phyloP scores from a whole-genome alignment of 1,140 invertebrate genomes.

The Cepaea nemoralis region DNA sequence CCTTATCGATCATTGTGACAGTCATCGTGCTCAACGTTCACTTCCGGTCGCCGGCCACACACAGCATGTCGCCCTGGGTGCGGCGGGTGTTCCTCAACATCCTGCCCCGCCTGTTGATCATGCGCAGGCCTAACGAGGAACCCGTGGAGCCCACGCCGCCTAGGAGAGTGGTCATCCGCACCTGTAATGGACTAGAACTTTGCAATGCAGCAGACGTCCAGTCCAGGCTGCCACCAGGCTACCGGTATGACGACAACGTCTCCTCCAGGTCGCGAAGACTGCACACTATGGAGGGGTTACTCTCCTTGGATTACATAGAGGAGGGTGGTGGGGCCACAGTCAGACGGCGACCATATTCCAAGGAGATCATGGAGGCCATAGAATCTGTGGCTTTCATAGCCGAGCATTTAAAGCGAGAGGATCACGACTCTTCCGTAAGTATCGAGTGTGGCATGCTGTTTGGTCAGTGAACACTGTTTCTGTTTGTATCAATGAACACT shows the following conservation, averaged over 20 bases:
- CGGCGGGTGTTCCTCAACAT: constrained; percentile 91
- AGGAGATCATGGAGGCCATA: constrained; percentile 89
- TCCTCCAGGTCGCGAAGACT: background rate
- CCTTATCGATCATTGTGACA: constrained; percentile 97
- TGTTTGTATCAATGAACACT: no score
- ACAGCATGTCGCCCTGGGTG: no score
- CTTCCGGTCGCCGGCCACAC: constrained; percentile 92
- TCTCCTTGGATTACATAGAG: constrained; percentile 20
- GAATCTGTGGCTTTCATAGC: constrained; percentile 96
- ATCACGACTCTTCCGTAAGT: constrained; percentile 63
- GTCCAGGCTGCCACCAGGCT: constrained; percentile 29
- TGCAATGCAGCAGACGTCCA: constrained; percentile 73
- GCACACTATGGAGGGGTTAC: constrained; percentile 32
- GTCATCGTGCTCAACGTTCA: constrained; percentile 98
- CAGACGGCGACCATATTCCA: constrained; percentile 57
- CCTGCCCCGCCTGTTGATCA: constrained; percentile 78
- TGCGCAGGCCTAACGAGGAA: constrained; percentile 65
- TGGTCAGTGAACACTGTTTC: no score
- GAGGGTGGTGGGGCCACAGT: background rate
- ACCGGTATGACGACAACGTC: constrained; percentile 25
- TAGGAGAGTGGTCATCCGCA: constrained; percentile 79
- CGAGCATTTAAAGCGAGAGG: constrained; percentile 87
- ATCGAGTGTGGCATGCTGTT: no score
- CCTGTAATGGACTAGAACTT: constrained; percentile 85
- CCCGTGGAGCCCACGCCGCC: constrained; percentile 43